A percentile compares a stretch with the other conserved stretches of the same genome.
Evolutionary conservation across 2,888 invertebrate species (phyloP).

Genomic region (Ophion slaviceki): DNA sequence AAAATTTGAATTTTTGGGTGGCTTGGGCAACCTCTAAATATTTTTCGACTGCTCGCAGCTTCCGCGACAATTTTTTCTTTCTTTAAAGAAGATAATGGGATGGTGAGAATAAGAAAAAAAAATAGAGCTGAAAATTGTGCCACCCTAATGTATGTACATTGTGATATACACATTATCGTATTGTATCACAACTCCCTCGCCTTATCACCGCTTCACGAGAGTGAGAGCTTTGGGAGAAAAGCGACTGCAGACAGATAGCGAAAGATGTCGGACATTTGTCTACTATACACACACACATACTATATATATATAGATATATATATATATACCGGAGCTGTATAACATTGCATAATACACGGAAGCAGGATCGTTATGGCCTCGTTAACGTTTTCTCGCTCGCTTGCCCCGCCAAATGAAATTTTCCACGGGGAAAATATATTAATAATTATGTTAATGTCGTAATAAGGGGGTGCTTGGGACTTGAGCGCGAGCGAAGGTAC

Average conservation of each 20-base stretch:
- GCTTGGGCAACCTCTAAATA: neutral
- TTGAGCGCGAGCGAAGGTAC: slow-evolving; percentile 63
- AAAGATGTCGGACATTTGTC: slow-evolving; percentile 11
- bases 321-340: slow-evolving; percentile 13
- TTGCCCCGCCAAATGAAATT: slow-evolving; percentile 67
- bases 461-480: slow-evolving; percentile 73
- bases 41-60: neutral
- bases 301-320: slow-evolving; percentile 33
- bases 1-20: neutral
- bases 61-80: too few species aligned
- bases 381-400: slow-evolving; percentile 68
- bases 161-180: neutral
- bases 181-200: slow-evolving; percentile 6
- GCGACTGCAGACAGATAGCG: slow-evolving; percentile 27
- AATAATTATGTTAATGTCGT: slow-evolving; percentile 82
- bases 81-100: too few species aligned
- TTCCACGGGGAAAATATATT: slow-evolving; percentile 71
- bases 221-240: slow-evolving; percentile 29
- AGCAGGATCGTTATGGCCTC: slow-evolving; percentile 68
- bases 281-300: neutral
- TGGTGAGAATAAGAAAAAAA: too few species aligned
- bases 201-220: slow-evolving; percentile 26
- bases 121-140: too few species aligned
- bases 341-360: slow-evolving; percentile 60
- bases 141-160: too few species aligned